phyloP scores from a whole-genome alignment of 2,797 vertebrate species.

The Diglossa cyanea region DNA sequence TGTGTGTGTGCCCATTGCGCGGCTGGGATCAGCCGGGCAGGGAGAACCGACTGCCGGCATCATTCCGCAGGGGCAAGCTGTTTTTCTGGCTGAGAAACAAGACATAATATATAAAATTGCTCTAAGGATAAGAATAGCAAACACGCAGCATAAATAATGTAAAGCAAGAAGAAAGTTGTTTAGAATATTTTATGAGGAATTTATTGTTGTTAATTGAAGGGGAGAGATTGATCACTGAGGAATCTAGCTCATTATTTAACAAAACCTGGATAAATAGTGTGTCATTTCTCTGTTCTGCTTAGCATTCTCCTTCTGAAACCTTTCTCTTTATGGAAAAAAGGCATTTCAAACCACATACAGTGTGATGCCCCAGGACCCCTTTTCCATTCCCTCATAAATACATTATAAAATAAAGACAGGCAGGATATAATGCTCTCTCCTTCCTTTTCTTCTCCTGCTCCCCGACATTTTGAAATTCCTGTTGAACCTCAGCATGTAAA shows the following conservation, averaged over 20 bases:
- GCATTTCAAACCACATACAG: background rate
- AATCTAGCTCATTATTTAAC: slow-evolving; percentile 56
- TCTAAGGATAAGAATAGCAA: slow-evolving; percentile 60
- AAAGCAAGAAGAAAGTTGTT: slow-evolving; percentile 50
- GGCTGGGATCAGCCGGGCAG: background rate
- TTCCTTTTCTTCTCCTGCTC: background rate
- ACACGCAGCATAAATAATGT: slow-evolving; percentile 49
- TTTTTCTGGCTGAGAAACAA: slow-evolving; percentile 50
- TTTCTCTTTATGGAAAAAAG: background rate
- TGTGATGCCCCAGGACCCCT: background rate
- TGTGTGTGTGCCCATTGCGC: slow-evolving; percentile 51
- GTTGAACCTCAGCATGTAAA: background rate
- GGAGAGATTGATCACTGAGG: slow-evolving; percentile 50
- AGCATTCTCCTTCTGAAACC: slow-evolving; percentile 16
- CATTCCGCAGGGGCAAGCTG: background rate
- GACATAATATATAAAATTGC: slow-evolving; percentile 54
- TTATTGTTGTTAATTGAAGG: slow-evolving; percentile 61
- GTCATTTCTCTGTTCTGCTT: slow-evolving; percentile 34
- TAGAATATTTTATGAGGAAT: slow-evolving; percentile 64
- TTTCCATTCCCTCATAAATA: background rate
- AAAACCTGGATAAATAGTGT: slow-evolving; percentile 55
- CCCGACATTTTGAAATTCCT: background rate
- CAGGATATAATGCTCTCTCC: background rate
- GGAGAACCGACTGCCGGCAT: background rate
- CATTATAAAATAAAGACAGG: background rate